Percentiles rank a stretch among this genome's conserved stretches.
phyloP scores from a whole-genome alignment of 2,797 vertebrate genomes.

The Phrynocephalus guinanensis region DNA sequence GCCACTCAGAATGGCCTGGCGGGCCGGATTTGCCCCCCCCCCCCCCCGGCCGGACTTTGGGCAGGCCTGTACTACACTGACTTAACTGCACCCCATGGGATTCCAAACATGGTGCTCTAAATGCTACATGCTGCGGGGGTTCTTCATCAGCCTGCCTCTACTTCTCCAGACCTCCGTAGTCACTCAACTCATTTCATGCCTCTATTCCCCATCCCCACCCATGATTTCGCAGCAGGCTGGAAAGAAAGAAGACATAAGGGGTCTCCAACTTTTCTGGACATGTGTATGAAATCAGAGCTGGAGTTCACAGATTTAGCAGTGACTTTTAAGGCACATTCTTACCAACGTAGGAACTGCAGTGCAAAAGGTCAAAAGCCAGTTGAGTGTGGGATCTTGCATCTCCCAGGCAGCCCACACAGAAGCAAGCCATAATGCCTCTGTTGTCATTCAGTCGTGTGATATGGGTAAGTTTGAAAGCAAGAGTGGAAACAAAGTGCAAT shows the following conservation, averaged over 20 bases:
- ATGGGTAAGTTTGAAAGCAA: neutral
- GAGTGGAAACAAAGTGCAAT: neutral
- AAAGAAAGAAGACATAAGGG: slow-evolving; percentile 11
- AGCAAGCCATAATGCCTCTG: slow-evolving; percentile 38
- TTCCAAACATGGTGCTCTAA: neutral
- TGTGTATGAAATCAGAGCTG: neutral
- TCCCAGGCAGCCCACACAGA: slow-evolving; percentile 18
- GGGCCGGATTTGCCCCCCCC: too few relatives aligned
- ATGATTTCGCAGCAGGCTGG: neutral
- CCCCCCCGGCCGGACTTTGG: too few relatives aligned
- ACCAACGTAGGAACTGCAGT: slow-evolving; percentile 1
- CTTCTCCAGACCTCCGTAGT: neutral
- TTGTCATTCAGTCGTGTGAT: neutral
- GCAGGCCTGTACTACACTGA: neutral
- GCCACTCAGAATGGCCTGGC: too few relatives aligned
- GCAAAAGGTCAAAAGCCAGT: slow-evolving; percentile 24
- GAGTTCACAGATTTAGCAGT: neutral
- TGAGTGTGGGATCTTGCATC: slow-evolving; percentile 5
- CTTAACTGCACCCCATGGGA: slow-evolving; percentile 26
- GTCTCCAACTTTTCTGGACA: neutral
- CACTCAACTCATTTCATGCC: neutral
- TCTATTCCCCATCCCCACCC: neutral
- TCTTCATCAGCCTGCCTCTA: neutral
- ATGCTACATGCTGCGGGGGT: too few relatives aligned
- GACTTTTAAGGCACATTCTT: slow-evolving; percentile 51